A percentile compares a stretch with the other conserved stretches of the same genome.
These are phyloP conservation scores for Odobenus rosmarus DNA, from an alignment of 2,113 vertebrate genomes.

Conservation along the genomic window DNA sequence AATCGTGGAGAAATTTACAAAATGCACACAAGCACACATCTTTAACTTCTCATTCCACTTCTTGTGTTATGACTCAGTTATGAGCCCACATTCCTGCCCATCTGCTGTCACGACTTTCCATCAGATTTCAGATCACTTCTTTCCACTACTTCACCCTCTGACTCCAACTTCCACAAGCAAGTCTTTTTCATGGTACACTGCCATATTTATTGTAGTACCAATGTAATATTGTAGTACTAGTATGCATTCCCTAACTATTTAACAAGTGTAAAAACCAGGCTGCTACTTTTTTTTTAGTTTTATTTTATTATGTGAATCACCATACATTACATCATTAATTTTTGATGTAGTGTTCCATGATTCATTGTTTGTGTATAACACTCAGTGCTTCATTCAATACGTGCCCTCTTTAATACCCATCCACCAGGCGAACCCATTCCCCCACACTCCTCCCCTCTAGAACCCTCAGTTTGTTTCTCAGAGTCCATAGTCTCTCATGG, in stretches of 20 bases:
- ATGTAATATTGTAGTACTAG: too few species aligned
- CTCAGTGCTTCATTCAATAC: too few species aligned
- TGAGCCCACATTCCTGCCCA: background rate
- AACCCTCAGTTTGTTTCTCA: too few species aligned
- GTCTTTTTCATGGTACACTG: background rate
- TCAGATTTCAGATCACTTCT: background rate
- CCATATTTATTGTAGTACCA: background rate
- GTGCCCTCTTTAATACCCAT: too few species aligned
- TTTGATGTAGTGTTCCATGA: too few species aligned
- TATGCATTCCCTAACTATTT: background rate
- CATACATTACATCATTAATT: too few species aligned
- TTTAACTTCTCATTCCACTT: background rate
- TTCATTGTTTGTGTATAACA: too few species aligned
- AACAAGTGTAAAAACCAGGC: background rate
- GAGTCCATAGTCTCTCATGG: too few species aligned
- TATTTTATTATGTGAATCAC: too few species aligned
- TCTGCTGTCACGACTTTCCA: background rate
- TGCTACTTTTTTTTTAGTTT: background rate
- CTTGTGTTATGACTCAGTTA: background rate
- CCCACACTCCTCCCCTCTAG: too few species aligned
- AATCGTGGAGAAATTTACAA: background rate
- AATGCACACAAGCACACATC: background rate
- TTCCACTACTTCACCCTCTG: background rate
- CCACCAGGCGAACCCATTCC: too few species aligned
- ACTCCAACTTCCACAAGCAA: background rate